Base-by-base conservation (phyloP, 1,140 invertebrate species). In the Drosophila carrolli region DNA sequence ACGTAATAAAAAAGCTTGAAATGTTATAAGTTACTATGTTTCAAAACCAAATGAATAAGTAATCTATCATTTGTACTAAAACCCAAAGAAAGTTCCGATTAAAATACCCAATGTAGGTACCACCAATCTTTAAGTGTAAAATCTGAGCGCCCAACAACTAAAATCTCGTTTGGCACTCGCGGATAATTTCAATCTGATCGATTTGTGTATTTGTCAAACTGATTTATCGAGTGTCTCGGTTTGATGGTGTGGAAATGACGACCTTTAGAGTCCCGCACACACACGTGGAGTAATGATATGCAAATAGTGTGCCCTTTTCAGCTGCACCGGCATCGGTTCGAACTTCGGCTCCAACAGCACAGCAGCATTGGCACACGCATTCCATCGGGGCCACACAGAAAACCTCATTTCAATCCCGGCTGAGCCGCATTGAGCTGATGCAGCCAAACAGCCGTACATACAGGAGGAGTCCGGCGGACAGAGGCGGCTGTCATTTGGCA, bases 121-220 rank as follows among this genome's bases (percentile, higher is more conserved):
- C 10, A 19, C 9, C 44, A 13, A 10, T 32, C 19, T 66, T 3
- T 5, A 5, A 65, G 66, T 47, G 61, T n/a, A 16, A 23, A 68
- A 56, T 48, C 16, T n/a, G 27, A n/a, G 11, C 7, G 41, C n/a
- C 16, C 5, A 14, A 27, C 62, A 48, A 29, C 37, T 71, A n/a
- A 58, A 71, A 71, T 58, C 53, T 40, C 29, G 44, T 43, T 50
- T 16, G 27, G 19, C 67, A 61, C 55, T 65, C 72, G 60, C 61
- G 77, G 46, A 73, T 72, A 63, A 66, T 81, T 73, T 62, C 60
- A 78, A 88, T 51, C 60, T 79, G 66, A 86, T 81, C 82, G 82
- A 85, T 82, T 81, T 85, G 75, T 78, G 78, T 85, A 76, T 86
- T 85, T 85, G 82, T 85, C 81, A 78, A 85, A 75, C 78, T 86